Evolutionary conservation across 2,888 invertebrate genomes (phyloP), one percentile per base, ranked within the genome.

Genomic region (Cephus runcator): DNA sequence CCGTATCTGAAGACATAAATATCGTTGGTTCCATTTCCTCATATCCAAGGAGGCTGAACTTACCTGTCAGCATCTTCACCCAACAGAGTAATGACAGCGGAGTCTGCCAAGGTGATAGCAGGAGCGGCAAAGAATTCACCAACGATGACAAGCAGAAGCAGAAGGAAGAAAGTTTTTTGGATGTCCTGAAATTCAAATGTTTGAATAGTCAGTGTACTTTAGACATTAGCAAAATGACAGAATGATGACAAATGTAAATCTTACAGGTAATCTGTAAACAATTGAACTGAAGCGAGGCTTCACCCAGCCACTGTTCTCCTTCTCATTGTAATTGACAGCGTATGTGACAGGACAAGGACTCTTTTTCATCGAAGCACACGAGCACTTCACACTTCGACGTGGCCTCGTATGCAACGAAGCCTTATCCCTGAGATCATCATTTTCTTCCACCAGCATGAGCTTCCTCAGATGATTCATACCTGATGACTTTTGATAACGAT

Each of bases 81-180:
- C 1, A 98, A 94, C 83, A 97, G 93, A 4, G 97, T 97, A 81
- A 98, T 96, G 71, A 97, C 97, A 11, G 97, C 98, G 0, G 97
- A 97, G 91, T 98, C 98, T 0, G 98, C 99, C 76, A 99, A 93
- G 0, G 98, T 98, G 84, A 99, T 96, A 69, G 98, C 98, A 0
- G 99, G 99, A 0, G 98, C 98, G 87, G 97, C 97, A 92, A 99
- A 98, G 93, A 99, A 99, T 92, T 99, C 99, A 0, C 99, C 99
- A 78, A 99, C 96, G 36, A 98, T 95, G 23, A 99, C 97, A 77
- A 99, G 94, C 73, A 99, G 93, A 77, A 99, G 93, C 69, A 99
- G 93, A 69, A 99, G 94, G 92, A 99, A 98, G 93, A 99, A 99
- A 0, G 98, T 97, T 92, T 98, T 97, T 92, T 98, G 96, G 36